These are phyloP conservation scores for Pelagia noctiluca DNA, from an alignment of 30 jellyfish, hydroid and myxozoan species.

Conservation along the genomic window DNA sequence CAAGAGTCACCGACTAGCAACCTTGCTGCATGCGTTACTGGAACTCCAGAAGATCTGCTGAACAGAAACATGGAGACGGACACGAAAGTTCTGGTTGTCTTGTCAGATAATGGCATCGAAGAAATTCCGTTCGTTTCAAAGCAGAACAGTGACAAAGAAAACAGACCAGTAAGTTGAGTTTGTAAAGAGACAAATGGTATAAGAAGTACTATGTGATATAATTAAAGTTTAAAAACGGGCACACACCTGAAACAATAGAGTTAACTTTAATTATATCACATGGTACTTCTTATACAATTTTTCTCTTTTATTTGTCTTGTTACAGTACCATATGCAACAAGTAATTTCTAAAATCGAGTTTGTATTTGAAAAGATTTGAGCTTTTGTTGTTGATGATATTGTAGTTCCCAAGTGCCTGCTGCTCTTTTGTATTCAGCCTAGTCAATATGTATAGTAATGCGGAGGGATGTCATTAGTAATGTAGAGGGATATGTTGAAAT, in stretches of 20 bases:
- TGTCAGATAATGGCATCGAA: slow-evolving; percentile 68
- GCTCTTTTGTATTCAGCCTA: too few species aligned
- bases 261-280: too few species aligned
- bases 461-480: too few species aligned
- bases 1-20: too few species aligned
- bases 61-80: neutral
- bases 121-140: slow-evolving; percentile 45
- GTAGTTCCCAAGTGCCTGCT: too few species aligned
- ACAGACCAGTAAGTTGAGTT: neutral
- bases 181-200: neutral
- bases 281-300: too few species aligned
- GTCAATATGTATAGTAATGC: too few species aligned
- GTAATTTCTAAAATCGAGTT: too few species aligned
- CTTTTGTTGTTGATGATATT: too few species aligned
- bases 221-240: neutral
- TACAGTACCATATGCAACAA: too few species aligned
- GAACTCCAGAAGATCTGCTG: neutral
- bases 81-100: slow-evolving; percentile 49
- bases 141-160: neutral
- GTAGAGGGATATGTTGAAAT: too few species aligned
- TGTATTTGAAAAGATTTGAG: too few species aligned
- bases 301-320: neutral
- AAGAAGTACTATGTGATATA: neutral
- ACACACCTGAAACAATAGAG: neutral
- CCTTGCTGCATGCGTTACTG: neutral